These are phyloP conservation scores for Eurystomus glaucurus DNA, from an alignment of 2,797 vertebrate genomes.

Conservation along the genomic window DNA sequence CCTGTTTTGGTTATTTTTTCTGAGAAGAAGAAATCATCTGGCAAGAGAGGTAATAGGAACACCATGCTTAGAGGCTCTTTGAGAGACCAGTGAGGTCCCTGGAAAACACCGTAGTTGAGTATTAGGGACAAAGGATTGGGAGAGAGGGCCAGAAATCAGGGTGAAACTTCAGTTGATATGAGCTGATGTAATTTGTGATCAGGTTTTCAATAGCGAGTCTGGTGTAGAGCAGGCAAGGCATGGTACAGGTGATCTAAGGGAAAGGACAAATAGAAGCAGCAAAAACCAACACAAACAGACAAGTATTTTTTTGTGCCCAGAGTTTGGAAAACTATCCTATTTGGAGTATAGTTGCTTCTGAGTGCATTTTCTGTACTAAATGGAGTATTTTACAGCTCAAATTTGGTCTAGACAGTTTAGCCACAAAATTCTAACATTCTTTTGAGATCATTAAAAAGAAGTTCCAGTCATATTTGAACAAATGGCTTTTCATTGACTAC, in stretches of 20 bases:
- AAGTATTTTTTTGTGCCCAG: background rate
- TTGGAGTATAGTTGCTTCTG: constrained; percentile 4
- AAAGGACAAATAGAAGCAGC: background rate
- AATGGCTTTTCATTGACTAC: constrained; percentile 58
- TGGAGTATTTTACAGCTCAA: constrained; percentile 56
- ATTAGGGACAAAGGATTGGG: background rate
- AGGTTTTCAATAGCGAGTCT: background rate
- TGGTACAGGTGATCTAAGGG: background rate
- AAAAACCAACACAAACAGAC: background rate
- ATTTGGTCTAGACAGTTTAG: constrained; percentile 64
- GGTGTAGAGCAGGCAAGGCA: background rate
- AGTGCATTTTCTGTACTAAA: constrained; percentile 39
- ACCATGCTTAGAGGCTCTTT: background rate
- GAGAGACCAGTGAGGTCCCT: background rate
- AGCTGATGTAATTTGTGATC: background rate
- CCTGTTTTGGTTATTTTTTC: background rate
- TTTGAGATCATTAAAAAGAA: constrained; percentile 51
- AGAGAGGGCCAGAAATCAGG: background rate
- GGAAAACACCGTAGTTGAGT: background rate
- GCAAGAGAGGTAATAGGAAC: background rate
- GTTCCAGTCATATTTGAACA: constrained; percentile 48
- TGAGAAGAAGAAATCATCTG: background rate
- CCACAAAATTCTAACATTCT: constrained; percentile 67
- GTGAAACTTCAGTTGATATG: background rate
- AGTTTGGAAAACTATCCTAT: background rate